Evolutionary conservation across 2,888 invertebrate species (phyloP), one percentile per base, ranked within the genome.

Genomic region (Drosophila lutescens): DNA sequence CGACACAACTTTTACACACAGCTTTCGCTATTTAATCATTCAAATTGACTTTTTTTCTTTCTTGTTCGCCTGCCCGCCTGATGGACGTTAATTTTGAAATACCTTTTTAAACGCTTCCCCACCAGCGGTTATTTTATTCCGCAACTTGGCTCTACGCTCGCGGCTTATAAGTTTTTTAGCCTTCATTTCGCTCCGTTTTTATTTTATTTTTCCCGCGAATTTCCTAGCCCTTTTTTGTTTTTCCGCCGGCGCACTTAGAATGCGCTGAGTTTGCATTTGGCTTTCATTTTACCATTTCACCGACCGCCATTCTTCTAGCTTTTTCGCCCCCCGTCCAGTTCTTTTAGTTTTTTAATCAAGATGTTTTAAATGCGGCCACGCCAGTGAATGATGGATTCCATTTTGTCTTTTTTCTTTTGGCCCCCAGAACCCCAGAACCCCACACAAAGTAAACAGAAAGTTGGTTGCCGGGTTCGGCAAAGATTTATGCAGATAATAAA

Each of bases 401-500:
- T 68, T 67, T 54, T 57, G 44, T 63, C 41, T 49, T 53, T 44
- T 53, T 58, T 56, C 30, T 8, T 41, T 15, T 23, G 6, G 23
- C 53, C 51, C 44, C 9, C n/a, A 9, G 32, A 34, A 10, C 15
- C 26, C 26, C 60, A 26, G 26, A 26, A 26, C 44, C 49, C 59
- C 10, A 65, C 10, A 65, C 58, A 78, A 68, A 86, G 86, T 79
- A 87, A 87, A 84, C 77, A 79, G 68, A 75, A 82, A 84, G 69
- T 85, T 76, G 71, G 76, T 38, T 56, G 57, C 44, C 62, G 69
- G 71, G 73, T 68, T 77, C 77, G 77, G 75, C 71, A 68, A 79
- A 81, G 82, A 87, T 79, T 87, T 87, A 83, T 87, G 74, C 83
- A 81, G 85, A 87, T 83, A 83, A 87, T 85, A 81, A 79, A 81